These are phyloP conservation scores for Drosophila monieri DNA, from an alignment of 2,888 invertebrate species.

Conservation along the genomic window DNA sequence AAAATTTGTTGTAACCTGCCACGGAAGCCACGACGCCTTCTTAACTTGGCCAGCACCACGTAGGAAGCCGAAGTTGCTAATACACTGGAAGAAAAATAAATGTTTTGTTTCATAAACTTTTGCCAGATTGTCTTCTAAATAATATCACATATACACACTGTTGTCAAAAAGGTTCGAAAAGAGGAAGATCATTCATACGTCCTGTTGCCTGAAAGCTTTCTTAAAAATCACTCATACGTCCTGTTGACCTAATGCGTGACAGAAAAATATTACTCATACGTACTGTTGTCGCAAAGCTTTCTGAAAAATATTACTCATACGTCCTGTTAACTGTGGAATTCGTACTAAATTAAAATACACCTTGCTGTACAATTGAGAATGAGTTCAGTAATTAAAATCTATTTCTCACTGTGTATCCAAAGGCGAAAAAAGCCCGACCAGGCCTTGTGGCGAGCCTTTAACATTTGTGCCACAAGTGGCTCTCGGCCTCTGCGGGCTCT, in stretches of 20 bases:
- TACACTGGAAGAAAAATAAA: not conserved
- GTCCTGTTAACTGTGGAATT: not conserved
- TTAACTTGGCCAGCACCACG: constrained; percentile 31
- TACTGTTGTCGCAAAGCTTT: not conserved
- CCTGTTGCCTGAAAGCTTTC: not conserved
- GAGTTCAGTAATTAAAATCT: not conserved
- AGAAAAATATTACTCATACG: not conserved
- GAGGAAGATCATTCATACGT: not conserved
- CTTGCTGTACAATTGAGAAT: too few relatives aligned
- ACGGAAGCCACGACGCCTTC: constrained; percentile 47
- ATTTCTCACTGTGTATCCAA: not conserved
- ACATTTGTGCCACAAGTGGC: constrained; percentile 59
- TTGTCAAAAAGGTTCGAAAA: not conserved
- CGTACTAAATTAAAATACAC: not conserved
- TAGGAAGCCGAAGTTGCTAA: constrained; percentile 28
- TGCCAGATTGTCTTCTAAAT: not conserved
- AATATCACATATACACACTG: not conserved
- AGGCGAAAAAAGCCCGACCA: constrained; percentile 9
- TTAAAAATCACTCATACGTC: not conserved
- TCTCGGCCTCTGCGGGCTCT: constrained; percentile 34
- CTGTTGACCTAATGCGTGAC: not conserved
- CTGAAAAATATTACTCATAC: not conserved
- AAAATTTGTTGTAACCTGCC: constrained; percentile 49
- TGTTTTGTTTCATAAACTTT: not conserved
- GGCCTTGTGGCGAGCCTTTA: constrained; percentile 68